Conservation (phyloP, 2,888 invertebrate species). For the Cheilosia urbana region DNA sequence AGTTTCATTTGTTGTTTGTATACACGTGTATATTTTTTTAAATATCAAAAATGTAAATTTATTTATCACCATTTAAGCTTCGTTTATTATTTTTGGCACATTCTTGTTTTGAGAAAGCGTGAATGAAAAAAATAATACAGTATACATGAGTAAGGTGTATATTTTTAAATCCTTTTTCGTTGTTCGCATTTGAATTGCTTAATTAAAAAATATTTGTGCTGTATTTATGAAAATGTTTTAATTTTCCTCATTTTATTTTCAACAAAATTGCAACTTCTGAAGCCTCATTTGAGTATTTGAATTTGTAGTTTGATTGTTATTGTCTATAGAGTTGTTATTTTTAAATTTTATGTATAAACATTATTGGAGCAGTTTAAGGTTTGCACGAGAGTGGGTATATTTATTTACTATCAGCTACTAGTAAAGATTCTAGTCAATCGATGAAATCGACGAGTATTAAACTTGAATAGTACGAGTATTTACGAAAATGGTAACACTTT, state of each 20-base stretch:
- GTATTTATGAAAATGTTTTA: slow-evolving; percentile 12
- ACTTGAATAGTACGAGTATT: too few species aligned
- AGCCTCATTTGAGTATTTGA: slow-evolving; percentile 70
- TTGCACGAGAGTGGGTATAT: too few species aligned
- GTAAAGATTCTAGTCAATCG: too few species aligned
- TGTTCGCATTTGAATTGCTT: slow-evolving; percentile 15
- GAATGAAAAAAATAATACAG: slow-evolving; percentile 55
- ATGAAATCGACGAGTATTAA: too few species aligned
- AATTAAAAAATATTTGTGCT: slow-evolving; percentile 31
- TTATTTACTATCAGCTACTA: too few species aligned
- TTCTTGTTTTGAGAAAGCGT: slow-evolving; percentile 54
- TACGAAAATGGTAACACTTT: too few species aligned
- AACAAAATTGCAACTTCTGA: slow-evolving; percentile 70
- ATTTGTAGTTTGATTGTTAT: slow-evolving; percentile 23
- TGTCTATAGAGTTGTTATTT: slow-evolving; percentile 28
- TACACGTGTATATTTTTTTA: slow-evolving; percentile 48
- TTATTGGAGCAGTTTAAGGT: too few species aligned
- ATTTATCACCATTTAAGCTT: slow-evolving; percentile 69
- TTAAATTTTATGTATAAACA: slow-evolving; percentile 5
- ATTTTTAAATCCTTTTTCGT: slow-evolving; percentile 31
- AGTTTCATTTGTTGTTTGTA: too few species aligned
- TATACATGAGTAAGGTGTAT: background rate
- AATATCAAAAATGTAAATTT: slow-evolving; percentile 76
- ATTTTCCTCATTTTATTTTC: slow-evolving; percentile 48
- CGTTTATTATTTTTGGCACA: slow-evolving; percentile 74